Evolutionary conservation across 64 coral and sea anemone species (phyloP).

Genomic region (Hydrozoanthus tunicans): DNA sequence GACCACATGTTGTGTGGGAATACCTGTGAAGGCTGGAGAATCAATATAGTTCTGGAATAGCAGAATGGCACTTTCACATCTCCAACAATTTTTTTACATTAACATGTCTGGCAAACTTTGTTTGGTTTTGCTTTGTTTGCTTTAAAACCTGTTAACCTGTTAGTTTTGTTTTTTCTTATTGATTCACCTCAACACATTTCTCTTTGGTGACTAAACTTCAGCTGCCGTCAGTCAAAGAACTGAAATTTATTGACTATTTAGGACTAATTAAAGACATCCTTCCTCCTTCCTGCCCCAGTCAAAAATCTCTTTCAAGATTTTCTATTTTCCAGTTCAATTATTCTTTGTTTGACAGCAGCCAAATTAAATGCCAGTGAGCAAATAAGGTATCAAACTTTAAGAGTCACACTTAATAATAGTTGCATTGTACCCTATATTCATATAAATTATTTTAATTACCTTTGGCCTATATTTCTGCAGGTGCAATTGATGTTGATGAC

Average conservation of each 20-base stretch:
- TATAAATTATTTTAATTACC: not conserved
- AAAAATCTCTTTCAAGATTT: conserved; percentile 16
- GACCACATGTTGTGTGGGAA: conserved; percentile 20
- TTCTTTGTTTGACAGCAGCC: conserved; percentile 26
- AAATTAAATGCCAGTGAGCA: conserved; percentile 12
- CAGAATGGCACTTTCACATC: not conserved
- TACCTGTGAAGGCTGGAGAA: conserved; percentile 3
- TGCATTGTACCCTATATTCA: not conserved
- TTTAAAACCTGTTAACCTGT: not conserved
- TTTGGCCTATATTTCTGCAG: not conserved
- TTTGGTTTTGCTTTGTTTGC: not conserved
- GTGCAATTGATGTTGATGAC: not conserved
- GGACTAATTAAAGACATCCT: conserved; percentile 23
- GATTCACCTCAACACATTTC: not conserved
- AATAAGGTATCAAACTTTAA: conserved; percentile 1
- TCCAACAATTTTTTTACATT: not conserved
- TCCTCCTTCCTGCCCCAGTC: conserved; percentile 12
- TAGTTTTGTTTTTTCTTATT: not conserved
- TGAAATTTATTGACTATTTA: conserved; percentile 22
- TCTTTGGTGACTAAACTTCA: not conserved
- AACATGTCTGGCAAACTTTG: not conserved
- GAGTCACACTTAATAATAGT: not conserved
- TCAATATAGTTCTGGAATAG: conserved; percentile 3
- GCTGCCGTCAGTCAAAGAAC: not conserved
- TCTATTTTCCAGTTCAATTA: conserved; percentile 6